phyloP scores from a whole-genome alignment of 2,888 invertebrate genomes.

The Phaonia tiefii region DNA sequence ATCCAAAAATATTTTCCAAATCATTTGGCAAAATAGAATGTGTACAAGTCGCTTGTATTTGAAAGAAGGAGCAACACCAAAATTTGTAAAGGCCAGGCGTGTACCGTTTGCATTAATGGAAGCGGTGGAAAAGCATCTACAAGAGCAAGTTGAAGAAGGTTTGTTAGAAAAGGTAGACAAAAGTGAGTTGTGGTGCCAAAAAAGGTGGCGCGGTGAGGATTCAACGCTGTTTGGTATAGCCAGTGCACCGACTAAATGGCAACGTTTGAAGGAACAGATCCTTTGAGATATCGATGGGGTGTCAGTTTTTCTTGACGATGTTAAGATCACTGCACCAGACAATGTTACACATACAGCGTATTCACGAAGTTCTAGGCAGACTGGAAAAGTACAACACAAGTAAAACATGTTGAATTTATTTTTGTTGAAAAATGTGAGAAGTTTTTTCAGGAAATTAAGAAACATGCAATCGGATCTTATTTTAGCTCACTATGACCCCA shows the following conservation, averaged over 20 bases:
- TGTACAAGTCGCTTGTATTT: conserved; percentile 14
- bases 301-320: conserved; percentile 10
- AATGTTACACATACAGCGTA: not conserved
- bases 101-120: conserved; percentile 68
- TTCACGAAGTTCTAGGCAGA: not conserved
- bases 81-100: conserved; percentile 67
- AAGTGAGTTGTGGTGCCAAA: conserved; percentile 73
- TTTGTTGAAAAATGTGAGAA: too few species aligned
- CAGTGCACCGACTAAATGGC: conserved; percentile 72
- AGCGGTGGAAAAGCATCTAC: conserved; percentile 65
- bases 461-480: too few species aligned
- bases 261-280: conserved; percentile 72
- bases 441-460: too few species aligned
- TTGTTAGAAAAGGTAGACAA: conserved; percentile 64
- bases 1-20: conserved; percentile 51
- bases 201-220: conserved; percentile 68
- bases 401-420: too few species aligned
- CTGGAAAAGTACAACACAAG: conserved; percentile 5
- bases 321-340: not conserved
- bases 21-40: conserved; percentile 45
- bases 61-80: conserved; percentile 51
- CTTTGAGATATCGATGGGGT: conserved; percentile 70
- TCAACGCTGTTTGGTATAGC: conserved; percentile 74
- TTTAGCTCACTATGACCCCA: too few species aligned
- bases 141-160: conserved; percentile 61